Evolutionary conservation across 2,113 vertebrate species (phyloP).

Genomic region (Columba livia): DNA sequence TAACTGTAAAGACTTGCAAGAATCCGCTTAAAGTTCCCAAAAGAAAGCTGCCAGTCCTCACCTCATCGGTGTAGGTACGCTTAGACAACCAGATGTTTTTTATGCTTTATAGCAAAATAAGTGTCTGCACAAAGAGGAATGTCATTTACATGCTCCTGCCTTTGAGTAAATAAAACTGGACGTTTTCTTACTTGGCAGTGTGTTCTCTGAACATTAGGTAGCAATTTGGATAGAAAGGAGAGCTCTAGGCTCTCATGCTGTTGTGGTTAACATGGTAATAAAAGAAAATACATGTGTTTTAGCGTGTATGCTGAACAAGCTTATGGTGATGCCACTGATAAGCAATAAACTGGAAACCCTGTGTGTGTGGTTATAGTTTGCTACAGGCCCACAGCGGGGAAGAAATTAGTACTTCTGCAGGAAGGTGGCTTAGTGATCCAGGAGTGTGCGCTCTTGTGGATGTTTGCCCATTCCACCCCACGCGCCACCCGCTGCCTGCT

Average conservation of each 20-base stretch:
- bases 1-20: background rate
- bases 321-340: background rate
- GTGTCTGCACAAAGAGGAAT: background rate
- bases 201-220: background rate
- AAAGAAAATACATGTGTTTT: background rate
- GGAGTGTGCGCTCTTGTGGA: accelerated
- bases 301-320: background rate
- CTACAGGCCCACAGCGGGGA: background rate
- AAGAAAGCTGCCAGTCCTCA: background rate
- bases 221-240: background rate
- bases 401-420: background rate
- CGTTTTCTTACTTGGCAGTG: background rate
- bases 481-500: background rate
- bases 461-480: background rate
- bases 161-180: background rate
- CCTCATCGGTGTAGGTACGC: background rate
- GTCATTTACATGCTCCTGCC: background rate
- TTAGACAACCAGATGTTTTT: background rate
- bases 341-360: background rate
- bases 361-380: background rate
- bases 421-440: background rate
- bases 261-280: background rate
- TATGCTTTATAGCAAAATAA: background rate
- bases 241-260: background rate
- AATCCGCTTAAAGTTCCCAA: background rate